A percentile compares a stretch with the other conserved stretches of the same genome.
phyloP scores from a whole-genome alignment of 2,797 vertebrate species.

The Phrynocephalus forsythii region DNA sequence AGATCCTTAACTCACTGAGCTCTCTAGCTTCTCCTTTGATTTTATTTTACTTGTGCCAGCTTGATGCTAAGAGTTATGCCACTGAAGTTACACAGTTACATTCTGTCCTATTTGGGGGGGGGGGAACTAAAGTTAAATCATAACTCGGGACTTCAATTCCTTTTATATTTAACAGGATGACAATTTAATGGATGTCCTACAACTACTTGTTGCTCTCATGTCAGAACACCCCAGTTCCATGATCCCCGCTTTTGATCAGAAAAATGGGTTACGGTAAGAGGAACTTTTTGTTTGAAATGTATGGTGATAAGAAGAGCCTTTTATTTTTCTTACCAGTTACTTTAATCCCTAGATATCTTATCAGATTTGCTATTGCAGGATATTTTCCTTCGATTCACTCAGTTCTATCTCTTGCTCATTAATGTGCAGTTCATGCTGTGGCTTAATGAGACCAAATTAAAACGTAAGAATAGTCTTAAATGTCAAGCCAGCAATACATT shows the following conservation, averaged over 20 bases:
- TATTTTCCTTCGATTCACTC: background rate
- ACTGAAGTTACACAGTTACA: too few species aligned
- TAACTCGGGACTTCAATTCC: background rate
- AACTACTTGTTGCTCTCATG: conserved; percentile 97
- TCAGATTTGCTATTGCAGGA: background rate
- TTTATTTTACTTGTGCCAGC: too few species aligned
- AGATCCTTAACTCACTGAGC: too few species aligned
- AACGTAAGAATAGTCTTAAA: background rate
- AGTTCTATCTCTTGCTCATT: background rate
- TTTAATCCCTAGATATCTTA: background rate
- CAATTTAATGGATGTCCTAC: conserved; percentile 98
- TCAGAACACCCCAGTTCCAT: conserved; percentile 94
- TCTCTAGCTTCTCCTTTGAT: too few species aligned
- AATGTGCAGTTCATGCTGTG: conserved; percentile 16
- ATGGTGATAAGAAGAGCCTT: conserved; percentile 15
- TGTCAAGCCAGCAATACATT: background rate
- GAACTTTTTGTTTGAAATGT: conserved; percentile 40
- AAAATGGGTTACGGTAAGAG: conserved; percentile 93
- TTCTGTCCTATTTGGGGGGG: too few species aligned
- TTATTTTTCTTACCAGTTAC: background rate
- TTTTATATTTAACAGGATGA: conserved; percentile 86
- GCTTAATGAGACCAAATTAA: conserved; percentile 32
- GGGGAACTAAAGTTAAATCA: background rate
- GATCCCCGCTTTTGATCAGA: conserved; percentile 96
- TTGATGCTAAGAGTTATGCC: too few species aligned